These are phyloP conservation scores for Hyphantria cunea DNA, from an alignment of 1,140 invertebrate genomes.

Conservation along the genomic window DNA sequence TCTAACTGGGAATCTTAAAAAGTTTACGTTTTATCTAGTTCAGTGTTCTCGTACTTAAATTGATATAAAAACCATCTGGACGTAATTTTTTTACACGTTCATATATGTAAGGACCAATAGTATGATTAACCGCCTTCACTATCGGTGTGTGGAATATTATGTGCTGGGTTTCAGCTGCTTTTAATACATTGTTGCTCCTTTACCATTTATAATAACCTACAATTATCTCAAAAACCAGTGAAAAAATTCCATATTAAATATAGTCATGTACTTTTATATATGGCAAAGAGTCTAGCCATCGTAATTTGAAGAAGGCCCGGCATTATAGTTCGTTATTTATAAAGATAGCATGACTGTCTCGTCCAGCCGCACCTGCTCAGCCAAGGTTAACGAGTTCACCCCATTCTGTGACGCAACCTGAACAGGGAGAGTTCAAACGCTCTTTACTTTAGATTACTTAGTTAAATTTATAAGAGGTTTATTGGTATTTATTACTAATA, in stretches of 20 bases:
- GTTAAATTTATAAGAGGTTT: not conserved
- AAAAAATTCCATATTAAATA: not conserved
- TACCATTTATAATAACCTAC: not conserved
- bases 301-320: not conserved
- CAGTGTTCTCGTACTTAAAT: too few species aligned
- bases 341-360: slow-evolving; percentile 17
- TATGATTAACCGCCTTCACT: too few species aligned
- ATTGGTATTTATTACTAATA: too few species aligned
- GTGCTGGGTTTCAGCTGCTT: too few species aligned
- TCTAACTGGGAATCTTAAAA: too few species aligned
- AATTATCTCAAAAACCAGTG: not conserved
- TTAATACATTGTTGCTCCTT: not conserved
- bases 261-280: not conserved
- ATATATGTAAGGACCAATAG: too few species aligned
- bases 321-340: slow-evolving; percentile 16
- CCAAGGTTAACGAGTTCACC: slow-evolving; percentile 27
- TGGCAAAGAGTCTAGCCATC: not conserved
- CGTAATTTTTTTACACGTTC: too few species aligned
- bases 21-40: too few species aligned
- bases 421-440: slow-evolving; percentile 2
- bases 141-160: too few species aligned
- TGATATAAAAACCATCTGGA: too few species aligned
- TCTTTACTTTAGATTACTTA: not conserved
- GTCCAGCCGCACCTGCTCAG: slow-evolving; percentile 22
- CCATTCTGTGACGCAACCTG: slow-evolving; percentile 18